Base-by-base conservation (phyloP, 2,888 invertebrate genomes). In the Erpobdella octoculata region DNA sequence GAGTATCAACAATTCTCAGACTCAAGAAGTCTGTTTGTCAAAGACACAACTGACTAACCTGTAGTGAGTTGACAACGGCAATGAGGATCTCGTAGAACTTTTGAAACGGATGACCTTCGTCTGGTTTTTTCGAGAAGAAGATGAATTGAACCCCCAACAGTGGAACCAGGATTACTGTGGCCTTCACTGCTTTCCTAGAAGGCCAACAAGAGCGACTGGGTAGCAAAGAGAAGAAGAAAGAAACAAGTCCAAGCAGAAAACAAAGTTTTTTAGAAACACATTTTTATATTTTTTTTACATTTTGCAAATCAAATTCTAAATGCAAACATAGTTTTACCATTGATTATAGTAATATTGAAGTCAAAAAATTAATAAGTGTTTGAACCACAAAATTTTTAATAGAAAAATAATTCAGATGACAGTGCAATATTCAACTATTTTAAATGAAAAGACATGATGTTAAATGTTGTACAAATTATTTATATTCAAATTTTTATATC, bases 71-170 rank as follows among this genome's bases (percentile, higher is more conserved):
- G 66, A 90, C 89, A 78, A 92, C 87, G 76, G 93, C 93, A 33
- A 92, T 89, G 76, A 90, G 87, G 80, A 91, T 88, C 84, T 91
- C 91, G 85, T 93, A 93, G 76, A 88, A 86, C 76, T 88, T 76
- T 46, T 76, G 68, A 6, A 76, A 75, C 9, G 75, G 70, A 25
- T 79, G 78, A 0, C 86, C 86, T 0, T 85, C 76, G 6, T 46
- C 35, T 2, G 73, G 94, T 76, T 91, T 88, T 84, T 92, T 91
- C 31, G 92, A 91, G 77, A 91, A 91, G 75, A 93, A 87, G 79
- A 94, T 87, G 83, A 91, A 94, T 84, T 94, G 93, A 70, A 94
- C 86, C 0, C 94, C 95, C 73, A 95, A 86, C 76, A 95, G 86
- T 36, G 95, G 95, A 73, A 94, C 91, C 80, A 95, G 86, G 77